A percentile compares a stretch with the other conserved stretches of the same genome.
phyloP scores from a whole-genome alignment of 2,888 invertebrate genomes.

The Rhagophthalmus giganteus region DNA sequence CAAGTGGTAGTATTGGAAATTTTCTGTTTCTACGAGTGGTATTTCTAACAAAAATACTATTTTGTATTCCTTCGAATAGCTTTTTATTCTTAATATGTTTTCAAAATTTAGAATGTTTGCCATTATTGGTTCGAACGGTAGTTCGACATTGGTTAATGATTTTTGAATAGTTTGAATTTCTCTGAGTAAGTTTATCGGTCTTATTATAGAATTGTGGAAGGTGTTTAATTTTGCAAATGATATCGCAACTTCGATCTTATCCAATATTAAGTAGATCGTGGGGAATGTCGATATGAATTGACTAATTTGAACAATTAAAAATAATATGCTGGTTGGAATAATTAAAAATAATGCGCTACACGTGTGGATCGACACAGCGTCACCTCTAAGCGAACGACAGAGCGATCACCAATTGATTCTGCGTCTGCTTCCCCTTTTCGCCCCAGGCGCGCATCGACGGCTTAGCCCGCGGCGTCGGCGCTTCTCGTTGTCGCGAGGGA shows the following conservation, averaged over 20 bases:
- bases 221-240: constrained; percentile 28
- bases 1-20: constrained; percentile 9
- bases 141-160: not conserved
- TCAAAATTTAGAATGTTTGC: constrained; percentile 26
- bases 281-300: constrained; percentile 12
- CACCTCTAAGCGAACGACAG: no score
- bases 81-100: constrained; percentile 27
- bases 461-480: no score
- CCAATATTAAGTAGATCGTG: constrained; percentile 22
- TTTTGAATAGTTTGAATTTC: not conserved
- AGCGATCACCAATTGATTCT: no score
- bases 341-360: no score
- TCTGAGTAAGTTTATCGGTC: no score
- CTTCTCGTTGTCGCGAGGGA: no score
- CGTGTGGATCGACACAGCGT: no score
- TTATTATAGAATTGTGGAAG: constrained; percentile 23
- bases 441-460: no score
- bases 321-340: no score
- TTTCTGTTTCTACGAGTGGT: constrained; percentile 22
- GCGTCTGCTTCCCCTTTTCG: no score
- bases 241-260: constrained; percentile 26
- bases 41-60: constrained; percentile 24
- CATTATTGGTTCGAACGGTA: not conserved
- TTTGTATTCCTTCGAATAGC: constrained; percentile 14
- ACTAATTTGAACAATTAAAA: no score